phyloP scores from a whole-genome alignment of 2,797 vertebrate species.

The Fratercula arctica region DNA sequence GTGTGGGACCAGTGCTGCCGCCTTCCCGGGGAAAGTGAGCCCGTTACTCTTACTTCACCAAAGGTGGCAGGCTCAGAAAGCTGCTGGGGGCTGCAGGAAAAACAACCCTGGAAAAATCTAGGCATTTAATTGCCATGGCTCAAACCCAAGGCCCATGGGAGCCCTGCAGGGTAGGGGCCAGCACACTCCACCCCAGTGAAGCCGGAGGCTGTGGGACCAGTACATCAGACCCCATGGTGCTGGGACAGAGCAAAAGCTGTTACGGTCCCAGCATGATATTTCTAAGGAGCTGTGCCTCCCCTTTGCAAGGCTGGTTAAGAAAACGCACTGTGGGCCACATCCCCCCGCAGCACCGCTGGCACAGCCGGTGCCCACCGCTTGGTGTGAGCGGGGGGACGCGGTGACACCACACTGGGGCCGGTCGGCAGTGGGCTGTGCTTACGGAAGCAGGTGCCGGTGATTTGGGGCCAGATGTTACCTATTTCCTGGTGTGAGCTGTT shows the following conservation, averaged over 20 bases:
- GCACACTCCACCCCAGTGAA: background rate
- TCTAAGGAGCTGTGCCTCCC: background rate
- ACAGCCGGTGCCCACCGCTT: rapidly evolving
- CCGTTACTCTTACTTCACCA: background rate
- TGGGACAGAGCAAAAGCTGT: background rate
- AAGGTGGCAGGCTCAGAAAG: background rate
- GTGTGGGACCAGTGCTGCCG: background rate
- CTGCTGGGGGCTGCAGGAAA: background rate
- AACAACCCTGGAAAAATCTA: background rate
- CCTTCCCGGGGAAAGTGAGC: conserved; percentile 20
- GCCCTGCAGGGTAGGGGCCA: background rate
- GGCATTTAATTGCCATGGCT: background rate
- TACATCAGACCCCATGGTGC: rapidly evolving
- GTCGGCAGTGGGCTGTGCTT: background rate
- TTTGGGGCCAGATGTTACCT: conserved; percentile 26
- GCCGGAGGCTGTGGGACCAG: background rate
- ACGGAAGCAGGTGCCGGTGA: rapidly evolving
- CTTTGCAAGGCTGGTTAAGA: background rate
- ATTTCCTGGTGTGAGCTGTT: conserved; percentile 15
- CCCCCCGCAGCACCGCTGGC: rapidly evolving
- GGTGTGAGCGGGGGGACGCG: rapidly evolving
- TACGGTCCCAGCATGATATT: rapidly evolving
- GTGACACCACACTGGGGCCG: background rate
- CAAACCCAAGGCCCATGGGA: background rate
- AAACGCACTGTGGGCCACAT: rapidly evolving